These are phyloP conservation scores for Drosophila ustulata DNA, from an alignment of 2,888 invertebrate genomes.

Conservation along the genomic window DNA sequence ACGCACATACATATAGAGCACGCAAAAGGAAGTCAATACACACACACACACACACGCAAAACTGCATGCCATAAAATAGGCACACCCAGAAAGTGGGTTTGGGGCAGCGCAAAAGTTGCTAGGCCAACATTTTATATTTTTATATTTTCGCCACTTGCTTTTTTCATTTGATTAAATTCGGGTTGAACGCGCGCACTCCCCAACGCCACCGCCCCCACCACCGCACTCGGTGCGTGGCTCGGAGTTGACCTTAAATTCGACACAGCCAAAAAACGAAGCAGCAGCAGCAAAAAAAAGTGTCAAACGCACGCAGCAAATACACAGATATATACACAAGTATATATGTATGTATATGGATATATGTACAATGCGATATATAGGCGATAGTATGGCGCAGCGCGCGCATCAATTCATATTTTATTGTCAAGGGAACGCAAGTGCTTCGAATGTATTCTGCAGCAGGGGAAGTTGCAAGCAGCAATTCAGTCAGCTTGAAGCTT, in stretches of 20 bases:
- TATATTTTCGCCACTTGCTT: slow-evolving; percentile 22
- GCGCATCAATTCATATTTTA: slow-evolving; percentile 73
- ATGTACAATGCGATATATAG: slow-evolving; percentile 15
- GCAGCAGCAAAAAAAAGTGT: slow-evolving; percentile 36
- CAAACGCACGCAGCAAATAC: slow-evolving; percentile 37
- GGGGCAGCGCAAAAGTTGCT: slow-evolving; percentile 15
- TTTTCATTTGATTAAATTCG: slow-evolving; percentile 43
- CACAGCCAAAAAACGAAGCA: slow-evolving; percentile 29
- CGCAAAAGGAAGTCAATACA: slow-evolving; percentile 27
- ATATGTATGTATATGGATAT: slow-evolving; percentile 9
- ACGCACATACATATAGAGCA: not conserved
- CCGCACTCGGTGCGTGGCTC: slow-evolving; percentile 20
- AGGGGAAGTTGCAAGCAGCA: slow-evolving; percentile 1
- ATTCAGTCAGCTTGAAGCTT: not conserved
- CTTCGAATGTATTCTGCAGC: not conserved
- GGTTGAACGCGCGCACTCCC: slow-evolving; percentile 35
- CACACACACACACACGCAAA: slow-evolving; percentile 21
- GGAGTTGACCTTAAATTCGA: slow-evolving; percentile 69
- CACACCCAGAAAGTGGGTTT: slow-evolving; percentile 56
- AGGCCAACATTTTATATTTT: slow-evolving; percentile 16
- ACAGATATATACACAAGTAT: slow-evolving; percentile 8
- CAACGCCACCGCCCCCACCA: not conserved
- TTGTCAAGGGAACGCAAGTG: slow-evolving; percentile 56
- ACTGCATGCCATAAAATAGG: slow-evolving; percentile 57
- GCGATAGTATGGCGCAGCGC: slow-evolving; percentile 49